A percentile compares a stretch with the other conserved stretches of the same genome.
Evolutionary conservation across 2,797 vertebrate genomes (phyloP).

Genomic region (Octomys mimax): DNA sequence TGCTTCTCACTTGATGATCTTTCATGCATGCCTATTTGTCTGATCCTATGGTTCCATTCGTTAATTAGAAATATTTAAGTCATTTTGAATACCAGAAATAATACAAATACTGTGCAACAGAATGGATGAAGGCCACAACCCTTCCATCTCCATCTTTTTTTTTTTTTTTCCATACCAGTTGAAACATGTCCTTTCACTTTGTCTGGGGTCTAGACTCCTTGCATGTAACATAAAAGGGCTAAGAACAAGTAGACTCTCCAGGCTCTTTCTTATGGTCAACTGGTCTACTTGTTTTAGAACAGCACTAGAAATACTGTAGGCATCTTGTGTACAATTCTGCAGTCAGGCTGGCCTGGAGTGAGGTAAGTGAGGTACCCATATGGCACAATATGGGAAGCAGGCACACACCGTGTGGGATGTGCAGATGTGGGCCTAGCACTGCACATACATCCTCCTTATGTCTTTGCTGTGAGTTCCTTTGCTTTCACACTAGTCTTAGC

Average conservation of each 20-base stretch:
- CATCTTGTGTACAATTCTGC: background rate
- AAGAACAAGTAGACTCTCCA: background rate
- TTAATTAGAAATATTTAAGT: background rate
- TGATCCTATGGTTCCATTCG: background rate
- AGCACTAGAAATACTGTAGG: background rate
- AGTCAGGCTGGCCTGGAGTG: background rate
- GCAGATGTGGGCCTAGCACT: no score
- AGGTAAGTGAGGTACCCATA: background rate
- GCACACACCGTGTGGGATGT: accelerated
- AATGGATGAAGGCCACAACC: background rate
- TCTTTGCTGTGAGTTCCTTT: background rate
- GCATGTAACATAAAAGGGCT: background rate
- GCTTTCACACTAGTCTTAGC: background rate
- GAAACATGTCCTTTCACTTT: background rate
- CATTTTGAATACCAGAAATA: background rate
- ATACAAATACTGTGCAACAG: background rate
- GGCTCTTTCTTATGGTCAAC: background rate
- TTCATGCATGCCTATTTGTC: background rate
- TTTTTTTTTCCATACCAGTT: background rate
- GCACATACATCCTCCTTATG: background rate
- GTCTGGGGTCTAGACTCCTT: background rate
- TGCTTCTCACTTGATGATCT: background rate
- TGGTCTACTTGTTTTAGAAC: background rate
- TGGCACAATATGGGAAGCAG: background rate
- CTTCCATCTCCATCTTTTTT: background rate